Base-by-base conservation (phyloP, 2,888 invertebrate genomes). In the Tanypteryx hageni region DNA sequence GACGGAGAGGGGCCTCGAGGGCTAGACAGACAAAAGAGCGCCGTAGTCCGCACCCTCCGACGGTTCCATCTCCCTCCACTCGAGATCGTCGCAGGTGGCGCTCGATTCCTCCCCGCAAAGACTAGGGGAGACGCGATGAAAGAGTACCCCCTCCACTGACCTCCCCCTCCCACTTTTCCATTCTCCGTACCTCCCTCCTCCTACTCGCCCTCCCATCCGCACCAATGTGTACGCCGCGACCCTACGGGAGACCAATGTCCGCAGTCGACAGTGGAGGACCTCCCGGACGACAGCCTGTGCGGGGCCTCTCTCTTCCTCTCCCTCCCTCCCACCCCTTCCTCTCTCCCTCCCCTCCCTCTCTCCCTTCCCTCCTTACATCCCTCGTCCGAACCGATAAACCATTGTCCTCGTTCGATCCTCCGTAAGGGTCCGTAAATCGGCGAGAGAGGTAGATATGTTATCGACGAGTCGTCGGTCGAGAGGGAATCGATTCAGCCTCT, bases 21-120 rank as follows among this genome's bases (percentile, higher is more conserved):
- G 44, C 44, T 5, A 18, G 64, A 64, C 64, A n/a, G 27, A 76
- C 76, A 76, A 76, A 76, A 76, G 76, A 22, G 22, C 22, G 27
- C 76, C 76, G 27, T 27, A 76, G 76, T 76, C 76, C 76, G 76
- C 22, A 76, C 76, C 76, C 76, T 76, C 76, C 76, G 22, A 76
- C 27, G 11, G 22, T 76, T 76, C 22, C 76, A 76, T 76, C 76
- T 10, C 64, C n/a, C 64, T 64, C 64, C 14, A 7, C 16, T 27
- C 22, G 76, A 44, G 44, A 44, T 76, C 76, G 14, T 18, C 76
- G 76, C 76, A 76, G 76, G 76, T 76, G 76, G 76, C 27, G 76
- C 27, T 22, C 76, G 11, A 44, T 44, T 44, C 44, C 3, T 5
- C 44, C 5, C 44, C 44, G 44, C 44, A 44, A 44, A 44, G 10